These are phyloP conservation scores for Andrena bicolor DNA, from an alignment of 2,888 invertebrate species.

Conservation along the genomic window DNA sequence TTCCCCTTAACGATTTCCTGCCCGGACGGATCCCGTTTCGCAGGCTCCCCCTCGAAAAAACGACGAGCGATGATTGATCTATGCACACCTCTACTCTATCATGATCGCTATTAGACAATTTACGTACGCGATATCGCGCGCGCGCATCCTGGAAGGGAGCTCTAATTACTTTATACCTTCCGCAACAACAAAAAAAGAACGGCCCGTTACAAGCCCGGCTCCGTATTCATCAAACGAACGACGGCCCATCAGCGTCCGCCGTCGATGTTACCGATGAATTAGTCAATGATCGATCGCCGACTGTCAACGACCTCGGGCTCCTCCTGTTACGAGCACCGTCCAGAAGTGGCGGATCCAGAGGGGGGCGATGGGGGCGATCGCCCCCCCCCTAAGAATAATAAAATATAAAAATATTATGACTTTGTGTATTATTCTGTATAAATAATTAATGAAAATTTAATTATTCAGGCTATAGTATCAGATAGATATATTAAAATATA, in stretches of 20 bases:
- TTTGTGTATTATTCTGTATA: too few relatives aligned
- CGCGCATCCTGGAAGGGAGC: slow-evolving; percentile 36
- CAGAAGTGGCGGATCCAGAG: too few relatives aligned
- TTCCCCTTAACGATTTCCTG: slow-evolving; percentile 37
- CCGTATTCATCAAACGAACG: slow-evolving; percentile 42
- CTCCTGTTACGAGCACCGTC: neutral
- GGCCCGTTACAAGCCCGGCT: slow-evolving; percentile 14
- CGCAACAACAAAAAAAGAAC: neutral
- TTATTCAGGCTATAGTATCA: too few relatives aligned
- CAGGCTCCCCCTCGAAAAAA: slow-evolving; percentile 5
- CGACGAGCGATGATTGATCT: slow-evolving; percentile 52
- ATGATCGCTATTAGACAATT: slow-evolving; percentile 52
- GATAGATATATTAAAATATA: too few relatives aligned
- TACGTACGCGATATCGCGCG: slow-evolving; percentile 34
- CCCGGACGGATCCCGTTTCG: slow-evolving; percentile 26
- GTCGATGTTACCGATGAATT: slow-evolving; percentile 30
- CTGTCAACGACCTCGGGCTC: slow-evolving; percentile 6
- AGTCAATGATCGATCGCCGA: slow-evolving; percentile 36
- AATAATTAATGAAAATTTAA: too few relatives aligned
- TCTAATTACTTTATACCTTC: slow-evolving; percentile 50
- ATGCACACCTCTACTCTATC: slow-evolving; percentile 44
- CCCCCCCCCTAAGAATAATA: too few relatives aligned
- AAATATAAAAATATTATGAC: too few relatives aligned
- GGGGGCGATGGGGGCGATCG: too few relatives aligned
- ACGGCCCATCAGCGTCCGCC: slow-evolving; percentile 24